Percentiles rank a stretch among this genome's conserved stretches.
Evolutionary conservation across 2,113 vertebrate species (phyloP).

Genomic region (Scalopus aquaticus): DNA sequence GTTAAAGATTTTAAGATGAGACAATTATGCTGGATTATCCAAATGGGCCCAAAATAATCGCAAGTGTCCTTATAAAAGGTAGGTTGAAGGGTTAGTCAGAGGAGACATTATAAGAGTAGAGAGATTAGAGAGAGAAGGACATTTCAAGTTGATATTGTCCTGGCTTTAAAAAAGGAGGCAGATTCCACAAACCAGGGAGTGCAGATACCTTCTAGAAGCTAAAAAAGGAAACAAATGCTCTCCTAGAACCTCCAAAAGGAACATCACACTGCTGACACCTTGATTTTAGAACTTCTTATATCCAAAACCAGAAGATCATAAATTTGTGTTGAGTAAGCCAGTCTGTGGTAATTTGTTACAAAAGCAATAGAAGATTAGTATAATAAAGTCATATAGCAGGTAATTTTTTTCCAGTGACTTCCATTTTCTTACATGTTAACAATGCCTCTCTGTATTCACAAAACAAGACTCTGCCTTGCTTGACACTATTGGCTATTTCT

Average conservation of each 20-base stretch:
- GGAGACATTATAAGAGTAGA: neutral
- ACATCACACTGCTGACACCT: neutral
- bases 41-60: neutral
- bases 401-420: neutral
- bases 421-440: neutral
- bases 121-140: neutral
- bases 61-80: neutral
- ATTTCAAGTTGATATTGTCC: neutral
- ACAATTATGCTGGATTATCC: no score
- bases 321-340: neutral
- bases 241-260: neutral
- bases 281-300: constrained; percentile 10
- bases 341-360: neutral
- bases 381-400: neutral
- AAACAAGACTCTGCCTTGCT: neutral
- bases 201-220: neutral
- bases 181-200: neutral
- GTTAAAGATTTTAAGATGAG: neutral
- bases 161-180: neutral
- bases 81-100: neutral
- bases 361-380: neutral
- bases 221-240: neutral
- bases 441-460: neutral
- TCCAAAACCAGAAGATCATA: neutral
- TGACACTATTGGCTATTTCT: neutral